Evolutionary conservation across 2,888 invertebrate species (phyloP), one percentile per base, ranked within the genome.

Genomic region (Acronicta aceris): DNA sequence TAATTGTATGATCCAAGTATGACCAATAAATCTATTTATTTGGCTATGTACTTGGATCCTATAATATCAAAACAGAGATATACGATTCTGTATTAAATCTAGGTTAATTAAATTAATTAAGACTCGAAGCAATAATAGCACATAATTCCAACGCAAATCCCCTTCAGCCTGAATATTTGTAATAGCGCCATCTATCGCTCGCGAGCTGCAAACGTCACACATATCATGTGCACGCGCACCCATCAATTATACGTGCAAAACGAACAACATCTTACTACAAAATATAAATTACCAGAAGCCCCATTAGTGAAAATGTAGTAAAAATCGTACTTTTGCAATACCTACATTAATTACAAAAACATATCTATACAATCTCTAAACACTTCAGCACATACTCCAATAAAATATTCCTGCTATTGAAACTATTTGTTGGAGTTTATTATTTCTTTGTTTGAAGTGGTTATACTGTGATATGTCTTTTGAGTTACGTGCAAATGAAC

Each of bases 211-310:
- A 67, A 54, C 59, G 65, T 71, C 65, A 68, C 71, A 73, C 68
- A 79, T 59, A 67, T 77, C 81, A 76, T 71, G 78, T 60, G 79
- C 82, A 79, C 66, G 73, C 78, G 71, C 77, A 77, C 57, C 62
- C 78, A 81, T 81, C 78, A 79, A 79, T 81, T 78, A 81, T 60
- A 64, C 33, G 65, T 69, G 52, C 70, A 74, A 74, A 74, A 77
- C 65, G 60, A 74, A 50, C 41, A 64, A 45, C 63, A 40, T 46
- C 17, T 46, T 45, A 9, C 9, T 12, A n/a, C 6, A 33, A 57
- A 30, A 16, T 17, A 13, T n/a, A 10, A 0, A 17, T 43, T 21
- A 8, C 43, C 69, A 70, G 74, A 69, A 70, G 70, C 33, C n/a
- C 4, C 17, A 40, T 17, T 16, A n/a, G 10, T 41, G 5, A n/a